Base-by-base conservation (phyloP, 2,113 vertebrate species). In the Strix uralensis region DNA sequence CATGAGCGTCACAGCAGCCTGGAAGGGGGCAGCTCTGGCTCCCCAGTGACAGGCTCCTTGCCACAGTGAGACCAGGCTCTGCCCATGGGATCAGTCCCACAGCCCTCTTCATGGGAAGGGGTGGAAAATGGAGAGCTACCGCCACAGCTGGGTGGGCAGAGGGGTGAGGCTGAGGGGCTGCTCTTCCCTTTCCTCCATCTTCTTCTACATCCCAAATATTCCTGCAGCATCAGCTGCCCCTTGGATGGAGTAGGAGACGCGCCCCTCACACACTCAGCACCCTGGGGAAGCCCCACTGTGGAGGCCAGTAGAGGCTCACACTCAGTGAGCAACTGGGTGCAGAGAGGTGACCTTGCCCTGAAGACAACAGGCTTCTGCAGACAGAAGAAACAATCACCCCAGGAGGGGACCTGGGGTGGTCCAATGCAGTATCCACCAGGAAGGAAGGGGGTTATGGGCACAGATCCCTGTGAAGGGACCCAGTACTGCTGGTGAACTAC, bases 1-100 rank as follows among this genome's bases (percentile, higher is more conserved):
- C 3, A 1, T 1, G 3, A 32, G 51, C 7, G 1, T 14, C 2
- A 1, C 1, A 3, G 4, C 61, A 42, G 20, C 21, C 1, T 1
- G 23, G 52, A 57, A 5, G 0, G 7, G 12, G 27, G 42, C 1
- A 10, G 51, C n/a, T 77, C 65, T 40, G 36, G 34, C 49, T 63
- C 34, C 66, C 36, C 40, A 29, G 49, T 0, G 1, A n/a, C 49
- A 51, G 34, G 21, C 44, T 70, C 57, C 57, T 81, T 12, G 19
- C 38, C 49, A n/a, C 12, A 47, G 36, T 54, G 32, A 55, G 6
- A 59, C 38, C 26, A 54, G 19, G n/a, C 51, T 59, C 65, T 78
- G 71, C 46, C 26, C 30, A 26, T 11, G 46, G 66, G 30, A 61
- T 19, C 32, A 46, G 54, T 26, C 40, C 44, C 65, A 40, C 9